Evolutionary conservation across 2,888 invertebrate species (phyloP).

Genomic region (Holacanthella duospinosa): DNA sequence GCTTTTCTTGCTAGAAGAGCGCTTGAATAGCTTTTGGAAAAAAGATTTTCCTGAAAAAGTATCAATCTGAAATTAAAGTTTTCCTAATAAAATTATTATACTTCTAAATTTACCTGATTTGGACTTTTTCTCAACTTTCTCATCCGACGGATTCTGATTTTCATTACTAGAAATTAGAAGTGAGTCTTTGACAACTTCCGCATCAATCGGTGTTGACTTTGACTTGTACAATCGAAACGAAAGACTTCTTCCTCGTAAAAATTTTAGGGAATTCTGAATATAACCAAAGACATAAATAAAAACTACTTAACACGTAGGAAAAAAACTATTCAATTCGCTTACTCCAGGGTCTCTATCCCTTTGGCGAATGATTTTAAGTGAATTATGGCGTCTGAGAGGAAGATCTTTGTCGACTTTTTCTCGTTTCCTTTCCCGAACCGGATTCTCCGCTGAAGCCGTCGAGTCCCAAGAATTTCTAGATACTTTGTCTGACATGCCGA

Average conservation of each 20-base stretch:
- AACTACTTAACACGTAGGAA: too few species aligned
- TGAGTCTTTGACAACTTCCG: not conserved
- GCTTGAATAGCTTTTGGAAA: not conserved
- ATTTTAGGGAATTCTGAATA: constrained; percentile 1
- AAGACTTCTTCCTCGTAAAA: constrained; percentile 20
- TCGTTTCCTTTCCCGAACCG: not conserved
- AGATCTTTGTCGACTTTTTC: not conserved
- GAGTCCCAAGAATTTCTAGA: constrained; percentile 27
- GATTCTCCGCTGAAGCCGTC: constrained; percentile 12
- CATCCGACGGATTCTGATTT: not conserved
- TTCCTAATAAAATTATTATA: too few species aligned
- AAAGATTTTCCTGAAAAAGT: not conserved
- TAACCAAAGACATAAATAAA: too few species aligned
- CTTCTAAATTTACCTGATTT: constrained; percentile 4
- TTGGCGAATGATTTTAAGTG: constrained; percentile 28
- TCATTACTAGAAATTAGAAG: not conserved
- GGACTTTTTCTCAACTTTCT: not conserved
- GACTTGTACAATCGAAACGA: constrained; percentile 31
- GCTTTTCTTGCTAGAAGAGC: constrained; percentile 1
- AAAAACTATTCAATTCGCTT: not conserved
- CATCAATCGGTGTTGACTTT: constrained; percentile 24
- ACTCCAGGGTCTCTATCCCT: constrained; percentile 15
- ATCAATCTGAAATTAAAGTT: too few species aligned
- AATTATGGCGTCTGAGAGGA: constrained; percentile 26
- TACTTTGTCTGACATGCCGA: not conserved